These are phyloP conservation scores for Cataglyphis rosenhaueri DNA, from an alignment of 2,888 invertebrate genomes.

Conservation along the genomic window DNA sequence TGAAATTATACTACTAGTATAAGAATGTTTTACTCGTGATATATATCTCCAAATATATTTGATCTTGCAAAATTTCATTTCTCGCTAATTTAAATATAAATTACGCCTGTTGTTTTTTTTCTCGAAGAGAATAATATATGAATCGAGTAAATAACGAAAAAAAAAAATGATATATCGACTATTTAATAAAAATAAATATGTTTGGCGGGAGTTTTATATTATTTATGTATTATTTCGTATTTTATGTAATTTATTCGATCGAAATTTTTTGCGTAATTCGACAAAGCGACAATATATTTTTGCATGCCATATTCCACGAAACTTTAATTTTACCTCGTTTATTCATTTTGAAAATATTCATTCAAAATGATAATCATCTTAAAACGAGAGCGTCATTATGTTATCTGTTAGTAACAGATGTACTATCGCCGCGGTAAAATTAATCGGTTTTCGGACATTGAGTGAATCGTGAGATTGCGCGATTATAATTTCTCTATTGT, in stretches of 20 bases:
- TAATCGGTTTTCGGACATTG: neutral
- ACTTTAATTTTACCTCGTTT: neutral
- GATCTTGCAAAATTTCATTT: neutral
- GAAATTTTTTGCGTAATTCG: neutral
- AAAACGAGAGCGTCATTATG: no score
- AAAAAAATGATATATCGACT: neutral
- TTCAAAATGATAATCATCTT: neutral
- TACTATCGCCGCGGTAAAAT: neutral
- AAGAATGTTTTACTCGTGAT: neutral
- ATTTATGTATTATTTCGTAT: neutral
- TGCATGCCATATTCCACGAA: neutral
- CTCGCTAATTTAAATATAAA: neutral
- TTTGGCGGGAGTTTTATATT: neutral
- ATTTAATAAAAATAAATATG: neutral
- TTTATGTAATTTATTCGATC: neutral
- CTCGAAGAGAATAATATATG: neutral
- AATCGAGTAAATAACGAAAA: neutral
- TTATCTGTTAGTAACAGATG: no score
- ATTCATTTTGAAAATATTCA: neutral
- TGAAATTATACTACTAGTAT: neutral
- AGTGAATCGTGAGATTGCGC: neutral
- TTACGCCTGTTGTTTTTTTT: neutral
- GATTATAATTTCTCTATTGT: neutral
- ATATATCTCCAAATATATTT: neutral
- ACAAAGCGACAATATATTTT: neutral